These are phyloP conservation scores for Acanthoscelides obtectus DNA, from an alignment of 2,888 invertebrate species.

Conservation along the genomic window DNA sequence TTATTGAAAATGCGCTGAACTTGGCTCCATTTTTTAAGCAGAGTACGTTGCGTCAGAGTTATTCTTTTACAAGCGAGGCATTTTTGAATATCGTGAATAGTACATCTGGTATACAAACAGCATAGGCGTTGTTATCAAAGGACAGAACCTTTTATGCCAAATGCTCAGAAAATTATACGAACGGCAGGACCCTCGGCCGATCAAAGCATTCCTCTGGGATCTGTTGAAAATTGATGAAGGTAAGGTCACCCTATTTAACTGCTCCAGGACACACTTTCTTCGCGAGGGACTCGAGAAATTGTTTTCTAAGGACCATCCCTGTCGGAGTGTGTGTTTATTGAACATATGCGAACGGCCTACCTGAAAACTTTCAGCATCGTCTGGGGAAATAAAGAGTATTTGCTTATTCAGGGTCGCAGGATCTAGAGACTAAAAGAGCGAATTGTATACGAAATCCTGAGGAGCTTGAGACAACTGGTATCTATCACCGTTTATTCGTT, in stretches of 20 bases:
- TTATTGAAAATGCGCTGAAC: too few relatives aligned
- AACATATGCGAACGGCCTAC: not conserved
- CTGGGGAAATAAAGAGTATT: not conserved
- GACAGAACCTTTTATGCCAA: not conserved
- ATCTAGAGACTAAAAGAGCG: too few relatives aligned
- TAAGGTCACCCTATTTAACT: not conserved
- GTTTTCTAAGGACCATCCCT: not conserved
- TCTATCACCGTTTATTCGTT: too few relatives aligned
- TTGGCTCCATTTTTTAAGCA: too few relatives aligned
- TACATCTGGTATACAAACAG: not conserved
- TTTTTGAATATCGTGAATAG: not conserved
- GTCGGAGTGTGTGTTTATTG: not conserved
- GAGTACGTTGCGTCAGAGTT: too few relatives aligned
- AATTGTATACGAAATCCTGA: too few relatives aligned
- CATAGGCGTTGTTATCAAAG: not conserved
- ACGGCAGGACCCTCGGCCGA: not conserved
- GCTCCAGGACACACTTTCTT: not conserved
- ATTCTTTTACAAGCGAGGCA: too few relatives aligned
- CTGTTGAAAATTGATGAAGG: not conserved
- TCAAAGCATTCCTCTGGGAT: not conserved
- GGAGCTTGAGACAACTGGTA: too few relatives aligned
- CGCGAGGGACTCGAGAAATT: not conserved
- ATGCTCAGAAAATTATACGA: not conserved
- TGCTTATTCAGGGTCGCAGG: too few relatives aligned
- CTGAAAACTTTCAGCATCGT: not conserved